phyloP scores from a whole-genome alignment of 2,113 vertebrate species.

The Tupaia tana region DNA sequence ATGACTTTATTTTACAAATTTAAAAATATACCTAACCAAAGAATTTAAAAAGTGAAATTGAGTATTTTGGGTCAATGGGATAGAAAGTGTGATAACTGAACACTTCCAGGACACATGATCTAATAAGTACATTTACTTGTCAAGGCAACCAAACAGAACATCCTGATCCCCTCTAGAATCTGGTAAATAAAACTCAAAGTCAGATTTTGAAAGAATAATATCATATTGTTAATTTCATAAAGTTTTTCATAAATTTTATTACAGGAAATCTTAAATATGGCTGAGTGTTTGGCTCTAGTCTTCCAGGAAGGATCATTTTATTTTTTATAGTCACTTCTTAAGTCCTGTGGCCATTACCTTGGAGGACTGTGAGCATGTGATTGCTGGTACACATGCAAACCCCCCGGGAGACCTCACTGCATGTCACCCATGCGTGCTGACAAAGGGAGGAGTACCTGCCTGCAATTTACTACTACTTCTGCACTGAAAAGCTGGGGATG shows the following conservation, averaged over 20 bases:
- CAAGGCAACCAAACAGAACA: not conserved
- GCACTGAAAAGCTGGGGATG: constrained; percentile 29
- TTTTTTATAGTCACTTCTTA: too few species aligned
- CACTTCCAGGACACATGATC: not conserved
- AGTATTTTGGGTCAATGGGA: not conserved
- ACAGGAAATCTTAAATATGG: too few species aligned
- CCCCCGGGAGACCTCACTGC: too few species aligned
- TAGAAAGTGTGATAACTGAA: not conserved
- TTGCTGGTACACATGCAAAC: too few species aligned
- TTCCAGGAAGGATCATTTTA: too few species aligned
- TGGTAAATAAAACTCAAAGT: not conserved
- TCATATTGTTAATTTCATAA: not conserved
- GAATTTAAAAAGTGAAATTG: not conserved
- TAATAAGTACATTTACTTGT: not conserved
- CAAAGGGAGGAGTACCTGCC: too few species aligned
- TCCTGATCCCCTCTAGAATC: not conserved
- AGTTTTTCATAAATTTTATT: not conserved
- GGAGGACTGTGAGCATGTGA: too few species aligned
- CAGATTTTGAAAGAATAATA: not conserved
- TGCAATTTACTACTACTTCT: too few species aligned
- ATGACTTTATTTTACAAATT: not conserved
- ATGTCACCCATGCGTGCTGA: too few species aligned
- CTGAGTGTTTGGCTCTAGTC: too few species aligned
- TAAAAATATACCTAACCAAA: not conserved
- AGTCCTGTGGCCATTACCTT: too few species aligned